Base-by-base conservation (phyloP, 2,888 invertebrate genomes). In the Antheraea assamensis region DNA sequence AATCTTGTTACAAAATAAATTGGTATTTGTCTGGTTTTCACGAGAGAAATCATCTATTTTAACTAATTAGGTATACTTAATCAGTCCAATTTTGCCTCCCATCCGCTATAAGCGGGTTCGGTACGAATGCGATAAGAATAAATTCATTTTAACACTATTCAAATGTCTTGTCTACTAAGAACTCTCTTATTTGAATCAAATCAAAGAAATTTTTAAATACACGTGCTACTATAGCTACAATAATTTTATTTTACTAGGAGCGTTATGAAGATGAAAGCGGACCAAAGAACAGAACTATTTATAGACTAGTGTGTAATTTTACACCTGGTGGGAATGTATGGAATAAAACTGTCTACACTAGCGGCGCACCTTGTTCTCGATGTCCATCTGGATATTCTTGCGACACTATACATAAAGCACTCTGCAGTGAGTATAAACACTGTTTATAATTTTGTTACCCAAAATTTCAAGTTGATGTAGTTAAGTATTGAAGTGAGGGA, bases 251-350 rank as follows among this genome's bases (percentile, higher is more conserved):
- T 78, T 83, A 78, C 49, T 78, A 92, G 92, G 89, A 90, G 78
- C 80, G 76, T 42, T 74, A 82, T 19, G 77, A 82, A 49, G 80
- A 81, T 73, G 72, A 75, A 42, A 75, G 76, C 71, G 74, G 27
- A 3, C 76, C 76, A 8, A 85, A 78, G 74, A 87, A 89, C 35
- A 86, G 88, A 74, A 90, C 88, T 19, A 88, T 93, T 31, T 86
- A 91, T 75, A 88, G 92, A 79, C 78, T 94, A 70, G 90, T 94
- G 4, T 94, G 94, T 77, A 94, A 94, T 81, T 94, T 94, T 77
- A 85, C 87, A 8, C 92, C 93, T 0, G 83, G 84, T 49, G 94
- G 94, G 7, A 94, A 94, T 77, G 74, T 76, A 13, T 58, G 81
- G 15, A 87, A 88, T 55, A 81, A 83, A 71, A 72, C 88, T 0